Evolutionary conservation across 2,888 invertebrate species (phyloP), one percentile per base, ranked within the genome.

Genomic region (Epistrophe grossulariae): DNA sequence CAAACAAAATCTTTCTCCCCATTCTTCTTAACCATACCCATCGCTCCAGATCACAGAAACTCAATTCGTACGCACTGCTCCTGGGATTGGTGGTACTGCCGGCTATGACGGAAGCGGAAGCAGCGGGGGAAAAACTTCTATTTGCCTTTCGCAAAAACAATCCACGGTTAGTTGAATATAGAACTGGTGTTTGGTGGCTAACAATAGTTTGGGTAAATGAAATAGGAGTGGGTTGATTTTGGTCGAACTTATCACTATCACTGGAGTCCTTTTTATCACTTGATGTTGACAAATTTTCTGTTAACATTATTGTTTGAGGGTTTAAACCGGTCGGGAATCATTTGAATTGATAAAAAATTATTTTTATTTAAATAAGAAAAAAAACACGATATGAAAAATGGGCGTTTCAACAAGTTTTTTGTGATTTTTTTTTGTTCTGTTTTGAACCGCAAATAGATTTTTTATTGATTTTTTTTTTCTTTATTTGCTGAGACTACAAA

Each of bases 161-260:
- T 1, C 92, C 92, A 17, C 92, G 91, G 84, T 91, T 92, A 35
- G 92, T 92, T 17, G 92, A 92, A 76, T 90, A 92, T 4, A 92
- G 83, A 9, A 92, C 90, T 28, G 92, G 92, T n/a, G 92, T 92
- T 31, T 89, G 89, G 50, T 89, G 90, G 89, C 90, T 70, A 88
- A 89, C 84, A 59, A 89, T 64, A 38, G 84, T 87, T 8, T 89
- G 45, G n/a, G 79, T 87, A 79, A 88, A 88, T 50, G 40, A 73
- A 79, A 87, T 60, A 8, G 87, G 83, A 31, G 24, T 79, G 43
- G 79, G 40, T 35, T 79, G 74, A 52, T 43, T 77, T 24, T 31
- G 40, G 31, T 68, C 43, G 13, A 45, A 55, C 38, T 48, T 71
- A 2, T 38, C 68, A 52, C 79, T 79, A 38, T 83, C 74, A 72